Percentiles rank a stretch among this genome's conserved stretches.
These are phyloP conservation scores for Miichthys miiuy DNA, from an alignment of 2,797 vertebrate genomes.

Conservation along the genomic window DNA sequence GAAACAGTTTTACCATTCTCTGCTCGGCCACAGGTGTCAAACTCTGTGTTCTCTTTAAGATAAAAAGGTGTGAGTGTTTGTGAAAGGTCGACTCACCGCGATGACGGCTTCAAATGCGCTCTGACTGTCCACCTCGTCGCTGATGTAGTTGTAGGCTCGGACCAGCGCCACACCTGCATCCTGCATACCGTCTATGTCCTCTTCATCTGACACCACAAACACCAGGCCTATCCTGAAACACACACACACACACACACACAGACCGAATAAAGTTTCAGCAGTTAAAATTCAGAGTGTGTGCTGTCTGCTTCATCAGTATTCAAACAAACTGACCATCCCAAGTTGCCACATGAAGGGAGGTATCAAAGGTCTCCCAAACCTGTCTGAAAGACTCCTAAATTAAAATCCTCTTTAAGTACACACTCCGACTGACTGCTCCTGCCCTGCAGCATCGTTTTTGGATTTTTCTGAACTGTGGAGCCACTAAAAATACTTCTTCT, in stretches of 20 bases:
- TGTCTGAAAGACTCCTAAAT: slow-evolving; percentile 57
- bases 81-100: slow-evolving; percentile 86
- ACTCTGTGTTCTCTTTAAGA: background rate
- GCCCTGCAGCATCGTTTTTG: background rate
- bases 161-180: slow-evolving; percentile 94
- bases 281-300: slow-evolving; percentile 52
- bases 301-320: slow-evolving; percentile 64
- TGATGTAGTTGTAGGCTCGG: slow-evolving; percentile 94
- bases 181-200: slow-evolving; percentile 93
- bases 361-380: slow-evolving; percentile 52
- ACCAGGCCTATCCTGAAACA: slow-evolving; percentile 92
- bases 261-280: background rate
- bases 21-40: background rate
- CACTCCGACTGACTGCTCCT: background rate
- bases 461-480: background rate
- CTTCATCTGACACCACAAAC: slow-evolving; percentile 93
- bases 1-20: background rate
- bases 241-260: slow-evolving; percentile 30
- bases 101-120: slow-evolving; percentile 93
- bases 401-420: slow-evolving; percentile 52
- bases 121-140: slow-evolving; percentile 92
- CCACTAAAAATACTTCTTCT: background rate
- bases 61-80: background rate
- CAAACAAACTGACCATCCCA: slow-evolving; percentile 49
- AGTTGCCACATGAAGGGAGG: slow-evolving; percentile 40